Evolutionary conservation across 2,113 vertebrate species (phyloP).

Genomic region (Condylura cristata): DNA sequence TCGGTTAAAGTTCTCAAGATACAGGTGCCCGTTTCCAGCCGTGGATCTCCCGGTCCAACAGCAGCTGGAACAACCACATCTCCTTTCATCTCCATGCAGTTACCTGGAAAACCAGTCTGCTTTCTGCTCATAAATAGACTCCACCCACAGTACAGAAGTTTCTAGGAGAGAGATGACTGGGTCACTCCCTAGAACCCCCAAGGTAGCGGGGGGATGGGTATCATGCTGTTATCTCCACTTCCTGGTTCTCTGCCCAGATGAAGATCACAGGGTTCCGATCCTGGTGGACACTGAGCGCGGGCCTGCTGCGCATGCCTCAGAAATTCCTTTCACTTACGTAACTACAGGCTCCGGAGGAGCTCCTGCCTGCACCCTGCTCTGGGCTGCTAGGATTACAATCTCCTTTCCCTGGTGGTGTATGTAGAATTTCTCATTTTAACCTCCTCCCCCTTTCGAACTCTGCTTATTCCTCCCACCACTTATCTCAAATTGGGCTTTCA

Average conservation of each 20-base stretch:
- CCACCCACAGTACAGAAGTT: not conserved
- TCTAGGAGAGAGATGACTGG: not conserved
- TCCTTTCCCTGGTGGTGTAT: not conserved
- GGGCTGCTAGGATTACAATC: not conserved
- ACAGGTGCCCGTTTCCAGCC: not conserved
- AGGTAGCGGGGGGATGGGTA: not conserved
- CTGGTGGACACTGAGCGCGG: not conserved
- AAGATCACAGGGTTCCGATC: not conserved
- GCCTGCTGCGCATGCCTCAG: slow-evolving; percentile 32
- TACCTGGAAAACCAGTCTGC: not conserved
- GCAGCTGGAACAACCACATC: not conserved
- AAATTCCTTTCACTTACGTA: not conserved
- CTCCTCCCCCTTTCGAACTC: not conserved
- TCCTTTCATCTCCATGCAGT: not conserved
- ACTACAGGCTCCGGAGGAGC: not conserved
- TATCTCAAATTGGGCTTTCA: not conserved
- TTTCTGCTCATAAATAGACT: not conserved
- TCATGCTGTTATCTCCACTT: not conserved
- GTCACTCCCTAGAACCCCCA: not conserved
- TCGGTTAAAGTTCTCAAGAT: not conserved
- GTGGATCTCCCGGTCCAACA: not conserved
- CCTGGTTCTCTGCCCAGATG: not conserved
- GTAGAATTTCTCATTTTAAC: not conserved
- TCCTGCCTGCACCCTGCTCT: not conserved
- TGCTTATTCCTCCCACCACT: not conserved